phyloP scores from a whole-genome alignment of 2,888 invertebrate genomes.

The Hydropsyche betteni region DNA sequence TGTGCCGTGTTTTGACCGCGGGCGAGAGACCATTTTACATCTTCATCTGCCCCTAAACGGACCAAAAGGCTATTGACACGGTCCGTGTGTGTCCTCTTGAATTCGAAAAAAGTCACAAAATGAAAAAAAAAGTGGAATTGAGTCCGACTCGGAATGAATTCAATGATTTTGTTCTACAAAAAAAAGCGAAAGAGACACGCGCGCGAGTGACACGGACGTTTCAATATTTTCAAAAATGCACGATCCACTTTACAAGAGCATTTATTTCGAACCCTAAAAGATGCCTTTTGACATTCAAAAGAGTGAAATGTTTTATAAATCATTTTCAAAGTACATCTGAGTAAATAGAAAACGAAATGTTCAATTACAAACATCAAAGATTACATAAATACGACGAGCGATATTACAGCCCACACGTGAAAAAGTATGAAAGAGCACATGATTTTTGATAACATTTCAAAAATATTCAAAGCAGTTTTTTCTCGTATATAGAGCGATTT shows the following conservation, averaged over 20 bases:
- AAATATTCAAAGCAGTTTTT: too few relatives aligned
- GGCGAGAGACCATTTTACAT: conserved; percentile 33
- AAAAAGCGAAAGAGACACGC: background rate
- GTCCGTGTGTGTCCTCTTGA: conserved; percentile 18
- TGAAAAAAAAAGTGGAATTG: background rate
- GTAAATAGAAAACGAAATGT: too few relatives aligned
- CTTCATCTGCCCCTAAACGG: conserved; percentile 33
- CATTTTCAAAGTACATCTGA: background rate
- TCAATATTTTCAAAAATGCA: conserved; percentile 29
- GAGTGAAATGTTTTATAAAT: background rate
- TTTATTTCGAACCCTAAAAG: conserved; percentile 57
- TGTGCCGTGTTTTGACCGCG: conserved; percentile 18
- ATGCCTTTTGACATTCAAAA: conserved; percentile 58
- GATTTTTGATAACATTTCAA: too few relatives aligned
- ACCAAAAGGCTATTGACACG: conserved; percentile 38
- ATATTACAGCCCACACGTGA: too few relatives aligned
- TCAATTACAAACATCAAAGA: too few relatives aligned
- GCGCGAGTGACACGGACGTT: conserved; percentile 21
- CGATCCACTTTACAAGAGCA: conserved; percentile 62
- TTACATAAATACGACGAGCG: too few relatives aligned
- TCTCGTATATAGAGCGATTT: background rate
- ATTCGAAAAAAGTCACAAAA: background rate
- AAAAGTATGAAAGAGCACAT: too few relatives aligned
- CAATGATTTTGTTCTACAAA: conserved; percentile 18
- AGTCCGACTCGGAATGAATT: conserved; percentile 16